Evolutionary conservation across 2,888 invertebrate species (phyloP).

Genomic region (Hyles lineata): DNA sequence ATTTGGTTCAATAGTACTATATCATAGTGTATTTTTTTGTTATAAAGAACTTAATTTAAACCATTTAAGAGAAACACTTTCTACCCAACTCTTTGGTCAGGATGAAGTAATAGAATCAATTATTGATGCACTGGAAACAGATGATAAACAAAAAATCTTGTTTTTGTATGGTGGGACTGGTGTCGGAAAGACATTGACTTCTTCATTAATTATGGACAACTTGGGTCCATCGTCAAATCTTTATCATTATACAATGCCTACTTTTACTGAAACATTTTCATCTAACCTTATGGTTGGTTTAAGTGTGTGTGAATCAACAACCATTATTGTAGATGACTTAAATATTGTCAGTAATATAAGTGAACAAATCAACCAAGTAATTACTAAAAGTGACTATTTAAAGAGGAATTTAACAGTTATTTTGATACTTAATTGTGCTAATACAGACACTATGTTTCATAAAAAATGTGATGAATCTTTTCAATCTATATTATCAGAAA

Average conservation of each 20-base stretch:
- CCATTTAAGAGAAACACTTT: slow-evolving; percentile 51
- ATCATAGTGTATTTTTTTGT: slow-evolving; percentile 59
- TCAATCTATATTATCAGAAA: slow-evolving; percentile 48
- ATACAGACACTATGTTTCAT: slow-evolving; percentile 48
- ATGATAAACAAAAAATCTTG: slow-evolving; percentile 61
- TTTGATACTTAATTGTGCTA: slow-evolving; percentile 71
- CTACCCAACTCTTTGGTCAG: slow-evolving; percentile 68
- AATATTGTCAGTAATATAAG: slow-evolving; percentile 54
- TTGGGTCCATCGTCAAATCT: slow-evolving; percentile 64
- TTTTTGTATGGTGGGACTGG: slow-evolving; percentile 77
- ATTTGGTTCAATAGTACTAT: slow-evolving; percentile 52
- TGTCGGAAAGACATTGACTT: slow-evolving; percentile 73
- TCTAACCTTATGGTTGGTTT: slow-evolving; percentile 67
- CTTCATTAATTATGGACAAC: slow-evolving; percentile 64
- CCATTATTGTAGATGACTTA: slow-evolving; percentile 73
- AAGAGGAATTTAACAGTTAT: slow-evolving; percentile 65
- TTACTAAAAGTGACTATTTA: slow-evolving; percentile 63
- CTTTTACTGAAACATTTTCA: slow-evolving; percentile 62
- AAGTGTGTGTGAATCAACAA: slow-evolving; percentile 63
- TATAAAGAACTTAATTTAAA: slow-evolving; percentile 53
- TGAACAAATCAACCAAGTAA: slow-evolving; percentile 53
- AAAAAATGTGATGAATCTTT: slow-evolving; percentile 61
- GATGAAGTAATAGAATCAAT: slow-evolving; percentile 56
- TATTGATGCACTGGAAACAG: slow-evolving; percentile 53
- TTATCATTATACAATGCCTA: slow-evolving; percentile 76